Base-by-base conservation (phyloP, 2,888 invertebrate genomes). In the Coecobrya sp. region DNA sequence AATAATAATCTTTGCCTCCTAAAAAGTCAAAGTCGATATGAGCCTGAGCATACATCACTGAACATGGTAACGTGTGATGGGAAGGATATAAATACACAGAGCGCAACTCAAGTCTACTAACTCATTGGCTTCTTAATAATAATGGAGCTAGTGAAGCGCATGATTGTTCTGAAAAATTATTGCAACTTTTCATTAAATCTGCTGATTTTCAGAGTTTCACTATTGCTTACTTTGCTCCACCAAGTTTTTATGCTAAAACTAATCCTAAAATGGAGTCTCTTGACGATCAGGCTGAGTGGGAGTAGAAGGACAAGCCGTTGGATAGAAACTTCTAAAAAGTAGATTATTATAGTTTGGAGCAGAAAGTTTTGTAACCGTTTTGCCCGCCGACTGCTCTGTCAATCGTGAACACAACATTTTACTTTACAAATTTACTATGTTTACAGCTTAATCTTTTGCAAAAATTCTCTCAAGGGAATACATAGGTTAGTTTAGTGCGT, bases 181-280 rank as follows among this genome's bases (percentile, higher is more conserved):
- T 65, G 81, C 82, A 86, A 82, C 68, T 86, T 91, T 86, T 90
- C 90, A 90, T 90, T 89, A 89, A 89, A 84, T 82, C 82, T 68
- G 30, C 68, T 86, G 36, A n/a, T 42, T 16, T 22, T 19, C 19
- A 42, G 62, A 59, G 36, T 19, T 65, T 65, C 42, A 8, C 8
- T 62, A 16, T 70, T 49, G 82, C 82, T 55, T 81, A 55, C 42
- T 65, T 42, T 65, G 42, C 13, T 82, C 27, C 16, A 16, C 13
- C 84, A 76, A 76, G 25, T 81, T 84, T 84, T 81, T 65, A 16
- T 55, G 52, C 52, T 27, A 70, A 70, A 86, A 68, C 52, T 86
- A 70, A 86, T 27, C 49, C 16, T 22, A 30, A 52, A 86, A 52
- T 16, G 49, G 86, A 52, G 25, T 49, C 49, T 45, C 19, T 27